These are phyloP conservation scores for Meiosimyza platycephala DNA, from an alignment of 2,888 invertebrate genomes.

Conservation along the genomic window DNA sequence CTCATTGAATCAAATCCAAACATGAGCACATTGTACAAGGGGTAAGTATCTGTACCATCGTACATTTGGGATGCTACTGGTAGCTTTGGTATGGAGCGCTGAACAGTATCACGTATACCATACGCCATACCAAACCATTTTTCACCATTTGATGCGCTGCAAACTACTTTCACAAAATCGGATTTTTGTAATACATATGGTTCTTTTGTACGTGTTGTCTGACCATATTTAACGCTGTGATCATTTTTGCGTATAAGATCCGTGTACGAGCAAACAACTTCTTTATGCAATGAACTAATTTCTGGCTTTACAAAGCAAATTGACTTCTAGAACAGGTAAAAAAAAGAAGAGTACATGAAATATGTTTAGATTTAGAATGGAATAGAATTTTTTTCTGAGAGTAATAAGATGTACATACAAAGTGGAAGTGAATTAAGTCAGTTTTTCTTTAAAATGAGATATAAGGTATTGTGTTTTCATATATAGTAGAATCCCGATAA, in stretches of 20 bases:
- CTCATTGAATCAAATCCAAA: conserved; percentile 92
- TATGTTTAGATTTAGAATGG: not conserved
- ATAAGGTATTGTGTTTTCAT: too few relatives aligned
- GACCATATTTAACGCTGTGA: conserved; percentile 70
- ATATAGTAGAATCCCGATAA: too few relatives aligned
- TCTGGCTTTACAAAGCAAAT: conserved; percentile 64
- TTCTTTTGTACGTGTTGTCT: conserved; percentile 69
- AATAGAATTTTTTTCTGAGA: too few relatives aligned
- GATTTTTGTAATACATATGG: conserved; percentile 74
- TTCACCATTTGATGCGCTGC: conserved; percentile 66
- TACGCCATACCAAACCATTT: conserved; percentile 77
- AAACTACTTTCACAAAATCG: conserved; percentile 79
- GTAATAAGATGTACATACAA: too few relatives aligned
- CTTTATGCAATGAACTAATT: conserved; percentile 57
- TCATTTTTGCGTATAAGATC: conserved; percentile 80
- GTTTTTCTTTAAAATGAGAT: too few relatives aligned
- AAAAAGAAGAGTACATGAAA: not conserved
- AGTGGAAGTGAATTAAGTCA: too few relatives aligned
- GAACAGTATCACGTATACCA: conserved; percentile 69
- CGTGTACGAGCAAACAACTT: conserved; percentile 71
- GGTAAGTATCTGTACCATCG: conserved; percentile 14
- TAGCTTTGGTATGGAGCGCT: conserved; percentile 47
- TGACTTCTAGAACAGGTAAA: conserved; percentile 56
- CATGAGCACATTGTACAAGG: conserved; percentile 78
- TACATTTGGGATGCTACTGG: conserved; percentile 13